phyloP scores from a whole-genome alignment of 1,140 invertebrate genomes.

The Saccostrea echinata region DNA sequence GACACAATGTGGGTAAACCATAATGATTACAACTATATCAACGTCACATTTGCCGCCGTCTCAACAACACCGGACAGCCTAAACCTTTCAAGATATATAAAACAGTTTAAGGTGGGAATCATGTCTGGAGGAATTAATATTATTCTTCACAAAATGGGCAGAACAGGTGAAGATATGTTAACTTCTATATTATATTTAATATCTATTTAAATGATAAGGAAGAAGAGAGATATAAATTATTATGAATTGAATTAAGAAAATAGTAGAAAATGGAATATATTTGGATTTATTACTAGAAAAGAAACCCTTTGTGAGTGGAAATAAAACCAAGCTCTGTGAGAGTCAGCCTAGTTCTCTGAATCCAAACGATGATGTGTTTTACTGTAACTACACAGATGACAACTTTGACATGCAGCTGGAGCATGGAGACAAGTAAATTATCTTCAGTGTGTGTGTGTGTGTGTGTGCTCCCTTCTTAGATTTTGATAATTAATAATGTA shows the following conservation, averaged over 20 bases:
- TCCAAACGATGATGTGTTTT: not conserved
- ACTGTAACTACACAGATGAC: too few species aligned
- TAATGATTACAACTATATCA: slow-evolving; percentile 26
- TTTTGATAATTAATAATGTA: too few species aligned
- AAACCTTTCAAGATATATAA: not conserved
- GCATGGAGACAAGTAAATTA: slow-evolving; percentile 51
- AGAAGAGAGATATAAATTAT: too few species aligned
- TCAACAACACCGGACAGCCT: not conserved
- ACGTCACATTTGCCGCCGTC: not conserved
- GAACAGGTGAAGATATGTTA: too few species aligned
- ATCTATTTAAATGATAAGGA: too few species aligned
- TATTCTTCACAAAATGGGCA: too few species aligned
- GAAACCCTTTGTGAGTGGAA: not conserved
- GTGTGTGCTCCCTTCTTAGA: too few species aligned
- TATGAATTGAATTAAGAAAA: too few species aligned
- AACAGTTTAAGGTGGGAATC: slow-evolving; percentile 24
- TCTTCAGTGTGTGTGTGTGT: too few species aligned
- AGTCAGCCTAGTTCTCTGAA: not conserved
- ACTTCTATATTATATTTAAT: not conserved
- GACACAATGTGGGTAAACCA: slow-evolving; percentile 41
- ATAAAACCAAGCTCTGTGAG: not conserved
- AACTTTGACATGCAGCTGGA: slow-evolving; percentile 22
- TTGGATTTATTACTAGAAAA: not conserved
- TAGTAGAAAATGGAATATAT: too few species aligned
- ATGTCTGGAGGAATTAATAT: not conserved